phyloP scores from a whole-genome alignment of 2,888 invertebrate genomes.

The Physocephala rufipes region DNA sequence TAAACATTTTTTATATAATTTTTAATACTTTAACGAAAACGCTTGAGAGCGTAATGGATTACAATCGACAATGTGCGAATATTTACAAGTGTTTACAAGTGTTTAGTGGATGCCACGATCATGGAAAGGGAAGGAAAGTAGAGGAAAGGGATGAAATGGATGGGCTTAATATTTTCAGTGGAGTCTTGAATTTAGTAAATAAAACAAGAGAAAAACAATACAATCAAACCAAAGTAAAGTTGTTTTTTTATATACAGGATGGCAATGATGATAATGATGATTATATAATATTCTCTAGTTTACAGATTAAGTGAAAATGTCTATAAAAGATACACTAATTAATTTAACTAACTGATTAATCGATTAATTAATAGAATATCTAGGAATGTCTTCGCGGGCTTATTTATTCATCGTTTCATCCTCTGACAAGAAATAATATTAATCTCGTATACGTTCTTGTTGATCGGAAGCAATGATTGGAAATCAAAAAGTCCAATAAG shows the following conservation, averaged over 20 bases:
- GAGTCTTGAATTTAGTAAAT: background rate
- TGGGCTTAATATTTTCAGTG: background rate
- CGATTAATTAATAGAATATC: background rate
- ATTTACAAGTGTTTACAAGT: constrained; percentile 20
- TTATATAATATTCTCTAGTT: background rate
- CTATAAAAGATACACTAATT: background rate
- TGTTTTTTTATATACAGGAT: constrained; percentile 6
- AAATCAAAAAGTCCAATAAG: too few relatives aligned
- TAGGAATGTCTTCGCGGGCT: constrained; percentile 33
- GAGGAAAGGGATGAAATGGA: background rate
- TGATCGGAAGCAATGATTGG: too few relatives aligned
- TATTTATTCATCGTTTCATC: constrained; percentile 16
- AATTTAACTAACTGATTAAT: constrained; percentile 21
- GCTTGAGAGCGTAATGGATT: background rate
- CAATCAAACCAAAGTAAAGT: background rate
- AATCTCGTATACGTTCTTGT: too few relatives aligned
- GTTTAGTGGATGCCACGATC: too few relatives aligned
- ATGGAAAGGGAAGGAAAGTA: background rate
- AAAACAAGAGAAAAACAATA: background rate
- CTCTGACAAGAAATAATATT: too few relatives aligned
- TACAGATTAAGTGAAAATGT: background rate
- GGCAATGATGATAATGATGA: background rate
- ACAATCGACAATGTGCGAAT: background rate
- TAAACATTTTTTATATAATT: background rate
- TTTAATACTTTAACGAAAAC: constrained; percentile 4